These are phyloP conservation scores for Sebastes hopkinsi DNA, from an alignment of 2,797 vertebrate genomes.

Conservation along the genomic window DNA sequence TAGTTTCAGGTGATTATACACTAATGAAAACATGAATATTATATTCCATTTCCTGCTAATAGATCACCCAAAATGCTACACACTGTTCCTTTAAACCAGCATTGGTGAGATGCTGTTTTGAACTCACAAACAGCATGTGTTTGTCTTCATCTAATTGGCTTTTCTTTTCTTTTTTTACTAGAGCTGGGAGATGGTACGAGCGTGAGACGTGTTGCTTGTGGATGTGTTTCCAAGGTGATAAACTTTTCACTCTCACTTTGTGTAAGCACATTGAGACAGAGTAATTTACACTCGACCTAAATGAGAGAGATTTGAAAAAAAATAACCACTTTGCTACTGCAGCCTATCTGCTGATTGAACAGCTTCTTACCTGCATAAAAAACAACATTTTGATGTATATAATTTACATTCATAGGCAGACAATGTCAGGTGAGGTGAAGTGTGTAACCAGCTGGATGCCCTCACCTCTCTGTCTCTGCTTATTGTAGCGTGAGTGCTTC, in stretches of 20 bases:
- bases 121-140: slow-evolving; percentile 54
- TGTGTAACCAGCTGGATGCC: slow-evolving; percentile 62
- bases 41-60: no score
- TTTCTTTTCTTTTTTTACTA: slow-evolving; percentile 26
- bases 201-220: slow-evolving; percentile 66
- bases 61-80: no score
- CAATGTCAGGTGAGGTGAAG: slow-evolving; percentile 48
- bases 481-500: slow-evolving; percentile 50
- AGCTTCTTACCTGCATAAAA: slow-evolving; percentile 1
- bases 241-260: slow-evolving; percentile 78
- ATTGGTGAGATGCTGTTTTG: slow-evolving; percentile 25
- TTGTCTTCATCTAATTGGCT: slow-evolving; percentile 72
- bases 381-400: background rate
- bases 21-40: no score
- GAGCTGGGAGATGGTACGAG: slow-evolving; percentile 59
- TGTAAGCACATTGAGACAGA: background rate
- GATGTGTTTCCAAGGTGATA: slow-evolving; percentile 83
- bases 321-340: background rate
- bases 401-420: background rate
- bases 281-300: background rate
- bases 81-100: background rate
- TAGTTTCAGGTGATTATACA: no score
- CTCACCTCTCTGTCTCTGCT: slow-evolving; percentile 43
- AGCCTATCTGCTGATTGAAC: background rate
- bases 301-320: background rate